phyloP scores from a whole-genome alignment of 1,140 invertebrate species.

The Platyscapa corneri region DNA sequence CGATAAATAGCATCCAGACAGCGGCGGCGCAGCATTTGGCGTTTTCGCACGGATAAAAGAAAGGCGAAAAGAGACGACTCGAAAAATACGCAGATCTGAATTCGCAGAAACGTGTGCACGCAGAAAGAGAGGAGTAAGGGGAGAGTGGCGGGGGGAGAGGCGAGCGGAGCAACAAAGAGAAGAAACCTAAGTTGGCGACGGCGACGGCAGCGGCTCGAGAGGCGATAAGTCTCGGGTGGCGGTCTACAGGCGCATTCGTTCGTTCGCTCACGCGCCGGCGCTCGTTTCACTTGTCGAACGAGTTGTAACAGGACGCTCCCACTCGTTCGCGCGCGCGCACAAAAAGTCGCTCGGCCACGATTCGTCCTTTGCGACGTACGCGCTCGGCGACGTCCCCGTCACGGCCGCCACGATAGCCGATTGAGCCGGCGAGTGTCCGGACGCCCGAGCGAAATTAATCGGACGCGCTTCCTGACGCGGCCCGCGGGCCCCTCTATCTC shows the following conservation, averaged over 20 bases:
- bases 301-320: conserved; percentile 58
- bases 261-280: conserved; percentile 29
- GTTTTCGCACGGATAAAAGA: background rate
- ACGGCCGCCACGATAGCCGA: too few species aligned
- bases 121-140: background rate
- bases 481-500: too few species aligned
- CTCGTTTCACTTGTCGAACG: conserved; percentile 62
- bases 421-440: background rate
- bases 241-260: background rate
- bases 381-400: too few species aligned
- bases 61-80: background rate
- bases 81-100: background rate
- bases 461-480: conserved; percentile 14
- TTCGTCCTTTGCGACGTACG: too few species aligned
- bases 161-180: conserved; percentile 52
- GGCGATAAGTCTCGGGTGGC: conserved; percentile 47
- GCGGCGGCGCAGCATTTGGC: background rate
- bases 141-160: too few species aligned
- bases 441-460: conserved; percentile 53
- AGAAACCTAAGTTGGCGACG: too few species aligned
- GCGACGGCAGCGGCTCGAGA: conserved; percentile 52
- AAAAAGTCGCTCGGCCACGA: too few species aligned
- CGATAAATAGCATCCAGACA: background rate
- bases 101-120: background rate
- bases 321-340: too few species aligned